Evolutionary conservation across 1,140 invertebrate species (phyloP), one percentile per base, ranked within the genome.

Genomic region (Drosophila kepulauana): DNA sequence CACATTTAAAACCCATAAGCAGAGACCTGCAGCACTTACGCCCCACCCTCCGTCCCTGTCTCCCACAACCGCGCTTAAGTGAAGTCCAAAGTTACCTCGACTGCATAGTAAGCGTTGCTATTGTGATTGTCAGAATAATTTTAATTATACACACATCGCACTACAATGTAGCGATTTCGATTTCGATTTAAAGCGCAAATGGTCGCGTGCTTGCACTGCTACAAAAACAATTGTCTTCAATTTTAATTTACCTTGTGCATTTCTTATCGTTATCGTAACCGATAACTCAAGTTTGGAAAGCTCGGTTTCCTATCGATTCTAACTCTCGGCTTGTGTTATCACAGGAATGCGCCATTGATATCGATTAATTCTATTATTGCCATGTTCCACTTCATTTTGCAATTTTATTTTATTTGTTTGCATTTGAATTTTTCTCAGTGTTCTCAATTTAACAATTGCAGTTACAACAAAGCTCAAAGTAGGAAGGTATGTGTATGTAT

Each of bases 1-100:
- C 79, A 85, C 81, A 85, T 85, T 85, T 86, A 75, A 85, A 79
- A 81, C 63, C 65, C 79, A 86, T 85, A 85, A 72, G 78, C 82
- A 85, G 67, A 62, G 79, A 64, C 79, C 76, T 81, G 68, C 62
- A 13, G 62, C 81, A 66, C 59, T 72, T 10, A 4, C 65, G 46
- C 25, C 52, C 28, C 10, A 15, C 8, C 46, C 52, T 8, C n/a
- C 20, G 25, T 25, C n/a, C 16, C 3, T 25, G 5, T 51, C 56
- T 10, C 28, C 56, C 5, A 25, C 16, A 52, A 10, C 11, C 15
- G 1, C 15, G 20, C 13, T 33, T 28, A 10, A 25, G 33, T 41
- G 20, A 33, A 49, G 46, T n/a, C 56, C 43, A 68, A 49, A 38
- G 65, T 46, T 46, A 41, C 25, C 49, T 35, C 49, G 51, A 35